These are phyloP conservation scores for Ooceraea biroi DNA, from an alignment of 1,140 invertebrate species.

Conservation along the genomic window DNA sequence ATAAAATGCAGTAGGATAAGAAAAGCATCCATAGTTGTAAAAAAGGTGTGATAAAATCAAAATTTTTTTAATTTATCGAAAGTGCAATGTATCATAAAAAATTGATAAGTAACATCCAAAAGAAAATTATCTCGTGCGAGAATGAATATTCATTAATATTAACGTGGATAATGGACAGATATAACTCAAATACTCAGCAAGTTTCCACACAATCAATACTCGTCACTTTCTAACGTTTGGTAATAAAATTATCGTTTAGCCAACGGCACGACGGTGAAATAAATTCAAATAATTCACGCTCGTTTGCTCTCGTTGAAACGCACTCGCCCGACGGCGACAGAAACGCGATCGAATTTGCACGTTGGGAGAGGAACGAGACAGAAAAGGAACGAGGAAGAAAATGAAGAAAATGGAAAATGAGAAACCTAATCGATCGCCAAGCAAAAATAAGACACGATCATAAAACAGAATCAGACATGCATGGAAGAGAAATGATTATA, in stretches of 20 bases:
- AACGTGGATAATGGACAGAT: not conserved
- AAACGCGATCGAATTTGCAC: constrained; percentile 49
- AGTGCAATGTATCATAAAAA: not conserved
- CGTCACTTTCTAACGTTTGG: constrained; percentile 30
- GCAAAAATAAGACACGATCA: constrained; percentile 13
- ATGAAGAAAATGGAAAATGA: not conserved
- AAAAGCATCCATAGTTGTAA: not conserved
- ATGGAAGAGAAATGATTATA: no score
- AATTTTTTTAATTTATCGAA: not conserved
- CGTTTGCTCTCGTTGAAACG: constrained; percentile 45
- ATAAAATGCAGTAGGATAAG: not conserved
- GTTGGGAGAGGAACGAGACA: not conserved
- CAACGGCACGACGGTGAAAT: constrained; percentile 4
- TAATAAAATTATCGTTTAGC: constrained; percentile 48
- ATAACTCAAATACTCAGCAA: not conserved
- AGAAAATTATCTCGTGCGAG: not conserved
- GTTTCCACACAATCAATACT: not conserved
- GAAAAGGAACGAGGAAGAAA: constrained; percentile 1
- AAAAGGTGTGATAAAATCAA: not conserved
- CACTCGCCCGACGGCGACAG: constrained; percentile 27
- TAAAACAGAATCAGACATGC: constrained; percentile 19
- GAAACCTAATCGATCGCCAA: not conserved
- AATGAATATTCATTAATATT: constrained; percentile 21
- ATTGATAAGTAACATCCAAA: not conserved
- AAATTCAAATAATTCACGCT: constrained; percentile 55